These are phyloP conservation scores for Bradypodion pumilum DNA, from an alignment of 2,797 vertebrate species.

Conservation along the genomic window DNA sequence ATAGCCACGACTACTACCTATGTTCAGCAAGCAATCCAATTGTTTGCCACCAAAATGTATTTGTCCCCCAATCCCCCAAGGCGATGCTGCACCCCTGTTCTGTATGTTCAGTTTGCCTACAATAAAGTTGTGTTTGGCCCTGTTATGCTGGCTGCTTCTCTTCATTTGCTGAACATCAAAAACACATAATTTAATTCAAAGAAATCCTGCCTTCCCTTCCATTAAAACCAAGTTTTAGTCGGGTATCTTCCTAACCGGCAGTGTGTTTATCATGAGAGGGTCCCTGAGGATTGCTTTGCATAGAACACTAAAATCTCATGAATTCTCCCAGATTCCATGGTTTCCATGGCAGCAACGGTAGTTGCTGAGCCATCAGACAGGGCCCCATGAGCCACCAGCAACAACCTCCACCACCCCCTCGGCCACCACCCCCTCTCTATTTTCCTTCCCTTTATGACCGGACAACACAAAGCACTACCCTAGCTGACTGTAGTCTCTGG, in stretches of 20 bases:
- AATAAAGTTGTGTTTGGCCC: no score
- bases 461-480: conserved; percentile 46
- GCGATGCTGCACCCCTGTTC: no score
- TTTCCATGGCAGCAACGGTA: conserved; percentile 54
- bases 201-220: background rate
- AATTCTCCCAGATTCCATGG: conserved; percentile 38
- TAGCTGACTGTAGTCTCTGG: conserved; percentile 55
- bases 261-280: background rate
- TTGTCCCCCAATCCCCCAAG: no score
- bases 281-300: background rate
- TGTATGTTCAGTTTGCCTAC: no score
- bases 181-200: background rate
- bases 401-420: conserved; percentile 57
- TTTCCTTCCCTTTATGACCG: conserved; percentile 74
- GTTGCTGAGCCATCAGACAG: conserved; percentile 43
- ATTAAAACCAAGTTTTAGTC: background rate
- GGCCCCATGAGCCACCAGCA: conserved; percentile 68
- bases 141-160: no score
- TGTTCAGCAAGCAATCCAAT: no score
- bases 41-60: no score
- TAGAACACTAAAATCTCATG: conserved; percentile 10
- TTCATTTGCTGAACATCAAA: no score
- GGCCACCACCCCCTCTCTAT: conserved; percentile 62
- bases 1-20: no score
- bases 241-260: no score